phyloP scores from a whole-genome alignment of 2,888 invertebrate species.

The Fragum sueziense region DNA sequence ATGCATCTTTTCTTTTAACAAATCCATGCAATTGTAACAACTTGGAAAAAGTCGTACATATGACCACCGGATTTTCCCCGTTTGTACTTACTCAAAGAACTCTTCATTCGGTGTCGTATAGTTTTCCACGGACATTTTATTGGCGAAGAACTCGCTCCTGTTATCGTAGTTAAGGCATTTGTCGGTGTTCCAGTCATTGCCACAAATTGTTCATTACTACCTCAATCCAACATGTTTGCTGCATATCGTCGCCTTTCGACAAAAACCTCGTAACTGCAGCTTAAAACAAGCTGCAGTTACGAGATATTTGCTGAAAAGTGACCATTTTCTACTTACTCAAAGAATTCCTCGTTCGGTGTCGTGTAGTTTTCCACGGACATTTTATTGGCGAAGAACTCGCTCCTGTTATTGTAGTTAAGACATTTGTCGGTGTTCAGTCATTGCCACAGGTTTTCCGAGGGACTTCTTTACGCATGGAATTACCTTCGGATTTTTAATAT shows the following conservation, averaged over 20 bases:
- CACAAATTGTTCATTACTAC: conserved; percentile 82
- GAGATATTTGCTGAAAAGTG: no score
- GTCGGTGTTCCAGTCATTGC: conserved; percentile 81
- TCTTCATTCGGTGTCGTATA: conserved; percentile 59
- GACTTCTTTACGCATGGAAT: conserved; percentile 78
- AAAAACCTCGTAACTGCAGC: no score
- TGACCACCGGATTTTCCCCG: no score
- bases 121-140: conserved; percentile 38
- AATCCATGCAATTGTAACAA: no score
- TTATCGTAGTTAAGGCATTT: conserved; percentile 85
- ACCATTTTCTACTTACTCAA: conserved; percentile 66
- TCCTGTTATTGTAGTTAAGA: conserved; percentile 84
- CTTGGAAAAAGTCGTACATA: no score
- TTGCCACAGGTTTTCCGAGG: conserved; percentile 82
- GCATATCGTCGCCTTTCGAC: no score
- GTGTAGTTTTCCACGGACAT: conserved; percentile 44
- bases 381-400: conserved; percentile 21
- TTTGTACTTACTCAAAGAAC: conserved; percentile 65
- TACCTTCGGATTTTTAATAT: no score
- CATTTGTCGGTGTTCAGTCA: conserved; percentile 81
- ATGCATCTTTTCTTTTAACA: no score
- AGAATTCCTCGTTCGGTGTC: conserved; percentile 63
- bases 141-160: conserved; percentile 21
- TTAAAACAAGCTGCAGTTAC: no score
- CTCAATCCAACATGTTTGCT: no score